phyloP scores from a whole-genome alignment of 2,888 invertebrate genomes.

The Trachelus iudaicus region DNA sequence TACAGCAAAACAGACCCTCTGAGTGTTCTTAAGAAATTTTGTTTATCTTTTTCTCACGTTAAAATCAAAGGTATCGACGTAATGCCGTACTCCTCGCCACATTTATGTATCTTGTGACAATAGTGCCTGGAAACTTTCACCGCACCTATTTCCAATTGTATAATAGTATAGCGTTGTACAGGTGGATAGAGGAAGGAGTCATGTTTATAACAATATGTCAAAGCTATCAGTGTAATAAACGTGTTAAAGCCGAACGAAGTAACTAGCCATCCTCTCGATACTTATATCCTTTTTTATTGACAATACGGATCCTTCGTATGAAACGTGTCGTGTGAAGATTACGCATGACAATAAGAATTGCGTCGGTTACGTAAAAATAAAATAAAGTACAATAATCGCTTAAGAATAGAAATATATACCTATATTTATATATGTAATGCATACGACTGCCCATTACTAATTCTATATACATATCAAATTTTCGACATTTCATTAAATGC shows the following conservation, averaged over 20 bases:
- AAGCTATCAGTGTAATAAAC: slow-evolving; percentile 21
- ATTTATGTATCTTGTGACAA: not conserved
- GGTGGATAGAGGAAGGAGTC: slow-evolving; percentile 27
- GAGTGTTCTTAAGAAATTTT: not conserved
- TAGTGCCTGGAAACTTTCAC: not conserved
- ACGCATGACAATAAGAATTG: not conserved
- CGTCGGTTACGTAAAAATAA: not conserved
- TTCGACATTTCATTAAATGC: not conserved
- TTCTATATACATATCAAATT: slow-evolving; percentile 1
- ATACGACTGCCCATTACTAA: not conserved
- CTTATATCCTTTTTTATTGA: not conserved
- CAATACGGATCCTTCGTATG: not conserved
- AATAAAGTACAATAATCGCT: not conserved
- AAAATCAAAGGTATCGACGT: not conserved
- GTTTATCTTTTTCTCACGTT: not conserved
- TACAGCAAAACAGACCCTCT: not conserved
- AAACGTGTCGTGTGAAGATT: not conserved
- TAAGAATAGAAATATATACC: not conserved
- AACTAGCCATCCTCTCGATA: not conserved
- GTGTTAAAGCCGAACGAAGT: not conserved
- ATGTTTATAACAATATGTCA: slow-evolving; percentile 28
- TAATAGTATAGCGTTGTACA: slow-evolving; percentile 11
- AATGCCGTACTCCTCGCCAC: not conserved
- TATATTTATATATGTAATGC: not conserved
- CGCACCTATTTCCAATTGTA: not conserved